Evolutionary conservation across 2,797 vertebrate species (phyloP), one percentile per base, ranked within the genome.

Genomic region (Buphagus erythrorhynchus): DNA sequence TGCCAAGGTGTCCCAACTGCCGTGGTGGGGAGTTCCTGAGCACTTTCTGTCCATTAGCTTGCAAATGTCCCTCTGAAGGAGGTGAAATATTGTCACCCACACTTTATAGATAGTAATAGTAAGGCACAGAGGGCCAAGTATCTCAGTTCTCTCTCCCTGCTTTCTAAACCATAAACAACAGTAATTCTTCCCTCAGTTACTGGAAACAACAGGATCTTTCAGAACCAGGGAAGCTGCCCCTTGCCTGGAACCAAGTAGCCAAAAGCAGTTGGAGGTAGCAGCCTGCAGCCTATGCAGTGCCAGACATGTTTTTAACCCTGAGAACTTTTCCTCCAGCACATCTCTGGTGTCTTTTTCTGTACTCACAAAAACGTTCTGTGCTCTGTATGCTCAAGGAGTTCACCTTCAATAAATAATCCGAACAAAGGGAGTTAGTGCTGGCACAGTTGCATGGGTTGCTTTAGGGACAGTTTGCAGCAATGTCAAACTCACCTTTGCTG

Each of bases 401-500:
- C 93, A 95, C 94, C 88, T 96, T 96, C 90, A 86, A 87, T 83
- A 93, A 95, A 96, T 72, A 93, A 86, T 85, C 83, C 0, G 1
- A 93, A 89, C 71, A 81, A 83, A 86, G 26, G 48, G 90, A 86
- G 72, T 33, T 42, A 43, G 61, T 61, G 65, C 79, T 97, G 97
- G 95, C 92, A 93, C 75, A 66, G 61, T 73, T 86, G 83, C 68
- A 81, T 2, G 9, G 59, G 52, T 42, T 93, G 66, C 82, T 93
- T 94, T 87, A 86, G 86, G 86, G 84, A 95, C 43, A 81, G 84
- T 94, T 91, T 97, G 78, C 85, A 92, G 90, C 96, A 97, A 97
- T 93, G 96, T 97, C 97, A 97, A 86, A 83, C 55, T 94, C 94
- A 95, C 95, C 97, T 95, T 94, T 91, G 17, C 67, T 93, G 71